phyloP scores from a whole-genome alignment of 92 coral and sea anemone species.

The Porites cylindrica region DNA sequence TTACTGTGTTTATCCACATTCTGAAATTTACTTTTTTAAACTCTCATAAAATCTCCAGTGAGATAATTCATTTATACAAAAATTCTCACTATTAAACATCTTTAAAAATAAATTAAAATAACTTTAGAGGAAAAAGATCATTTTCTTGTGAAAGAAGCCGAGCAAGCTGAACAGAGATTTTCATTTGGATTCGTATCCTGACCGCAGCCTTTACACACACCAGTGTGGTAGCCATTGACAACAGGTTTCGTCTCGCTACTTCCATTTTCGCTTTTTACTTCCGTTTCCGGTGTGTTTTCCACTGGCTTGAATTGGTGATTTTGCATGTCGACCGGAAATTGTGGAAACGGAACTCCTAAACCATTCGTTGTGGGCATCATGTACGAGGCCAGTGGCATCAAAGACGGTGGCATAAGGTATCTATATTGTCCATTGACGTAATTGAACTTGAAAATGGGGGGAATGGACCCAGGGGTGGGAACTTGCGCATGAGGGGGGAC shows the following conservation, averaged over 20 bases:
- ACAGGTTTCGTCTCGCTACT: neutral
- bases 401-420: slow-evolving; percentile 76
- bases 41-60: neutral
- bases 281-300: slow-evolving; percentile 37
- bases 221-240: neutral
- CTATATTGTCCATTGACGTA: slow-evolving; percentile 82
- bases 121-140: neutral
- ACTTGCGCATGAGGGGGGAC: slow-evolving; percentile 40
- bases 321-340: slow-evolving; percentile 44
- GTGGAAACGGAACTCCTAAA: slow-evolving; percentile 46
- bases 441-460: slow-evolving; percentile 79
- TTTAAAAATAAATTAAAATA: neutral
- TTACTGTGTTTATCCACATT: slow-evolving; percentile 40
- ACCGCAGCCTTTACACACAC: slow-evolving; percentile 43
- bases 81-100: neutral
- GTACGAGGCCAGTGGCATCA: slow-evolving; percentile 78
- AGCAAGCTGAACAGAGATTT: slow-evolving; percentile 5
- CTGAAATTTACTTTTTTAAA: slow-evolving; percentile 17
- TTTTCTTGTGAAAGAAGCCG: slow-evolving; percentile 25
- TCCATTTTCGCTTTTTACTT: slow-evolving; percentile 12
- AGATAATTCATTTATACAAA: neutral
- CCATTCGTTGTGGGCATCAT: slow-evolving; percentile 63
- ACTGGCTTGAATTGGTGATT: slow-evolving; percentile 50
- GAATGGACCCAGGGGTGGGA: slow-evolving; percentile 56
- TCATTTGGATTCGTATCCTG: slow-evolving; percentile 26